These are phyloP conservation scores for Drosophila mimica DNA, from an alignment of 2,888 invertebrate genomes.

Conservation along the genomic window DNA sequence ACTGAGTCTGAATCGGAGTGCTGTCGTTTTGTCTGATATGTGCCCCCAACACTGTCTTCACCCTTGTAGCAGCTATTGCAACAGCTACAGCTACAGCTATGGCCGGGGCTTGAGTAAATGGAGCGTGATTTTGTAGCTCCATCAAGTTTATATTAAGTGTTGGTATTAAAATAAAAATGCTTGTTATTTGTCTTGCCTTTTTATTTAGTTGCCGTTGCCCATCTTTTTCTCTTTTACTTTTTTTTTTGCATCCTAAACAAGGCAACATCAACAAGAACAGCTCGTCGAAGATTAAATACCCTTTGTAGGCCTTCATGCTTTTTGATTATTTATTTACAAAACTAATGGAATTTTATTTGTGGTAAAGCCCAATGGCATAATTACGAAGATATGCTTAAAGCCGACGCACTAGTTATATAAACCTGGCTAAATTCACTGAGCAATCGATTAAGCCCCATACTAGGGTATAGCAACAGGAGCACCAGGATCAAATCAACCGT, in stretches of 20 bases:
- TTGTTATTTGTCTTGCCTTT: constrained; percentile 79
- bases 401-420: neutral
- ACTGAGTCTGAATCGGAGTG: constrained; percentile 35
- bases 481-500: constrained; percentile 72
- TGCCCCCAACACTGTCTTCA: constrained; percentile 21
- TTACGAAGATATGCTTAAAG: neutral
- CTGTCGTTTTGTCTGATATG: constrained; percentile 14
- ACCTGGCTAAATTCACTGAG: neutral
- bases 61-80: constrained; percentile 28
- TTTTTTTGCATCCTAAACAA: constrained; percentile 53
- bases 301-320: neutral
- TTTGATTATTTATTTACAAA: neutral
- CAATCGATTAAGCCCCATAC: neutral
- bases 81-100: constrained; percentile 16
- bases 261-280: constrained; percentile 2
- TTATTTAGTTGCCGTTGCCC: constrained; percentile 62
- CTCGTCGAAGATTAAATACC: constrained; percentile 1
- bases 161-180: constrained; percentile 81
- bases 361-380: neutral
- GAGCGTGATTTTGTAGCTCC: constrained; percentile 82
- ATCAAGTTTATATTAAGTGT: constrained; percentile 82
- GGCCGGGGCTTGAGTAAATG: constrained; percentile 71
- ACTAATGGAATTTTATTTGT: neutral
- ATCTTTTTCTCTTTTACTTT: constrained; percentile 25
- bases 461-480: constrained; percentile 49